Evolutionary conservation across 2,888 invertebrate species (phyloP), one percentile per base, ranked within the genome.

Genomic region (Xestobium rufovillosum): DNA sequence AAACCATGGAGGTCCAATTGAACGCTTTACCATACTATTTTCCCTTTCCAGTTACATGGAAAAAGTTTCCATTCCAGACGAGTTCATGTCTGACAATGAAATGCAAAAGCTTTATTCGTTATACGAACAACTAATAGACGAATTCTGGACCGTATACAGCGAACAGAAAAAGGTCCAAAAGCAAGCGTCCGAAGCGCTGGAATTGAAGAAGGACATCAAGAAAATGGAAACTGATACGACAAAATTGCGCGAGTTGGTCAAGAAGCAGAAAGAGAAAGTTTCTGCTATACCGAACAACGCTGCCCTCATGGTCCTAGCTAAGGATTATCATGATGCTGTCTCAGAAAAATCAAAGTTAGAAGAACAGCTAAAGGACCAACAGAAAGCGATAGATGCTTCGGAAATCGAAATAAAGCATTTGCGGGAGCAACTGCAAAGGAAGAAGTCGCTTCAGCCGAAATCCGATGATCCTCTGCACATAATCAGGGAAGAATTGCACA

Each of bases 201-300:
- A 19, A 19, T n/a, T 19, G 23, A 19, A 19, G n/a, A 19, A n/a
- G 23, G 23, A 19, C n/a, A 19, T 19, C 23, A 19, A 19, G 23
- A 19, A 19, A n/a, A 19, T 19, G 23, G 23, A 19, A 19, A 19
- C 6, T n/a, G 23, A 19, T n/a, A 19, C 23, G 6, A n/a, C 23
- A 6, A 19, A 19, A 19, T 19, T 19, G 23, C 6, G n/a, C 6
- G 23, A 19, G n/a, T n/a, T 19, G 6, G 23, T 19, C 6, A n/a
- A 19, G n/a, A 19, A 19, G 6, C 23, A 19, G 23, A 19, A 19
- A 19, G 23, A 19, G 23, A 19, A 19, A 19, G 23, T 19, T 19
- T 6, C 23, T 8, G 23, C 23, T n/a, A 19, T 19, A 8, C 23
- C 23, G n/a, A 19, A 19, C 23, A 19, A 19, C 23, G 23, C 23